Conservation (phyloP, 2,113 vertebrate genomes). For the Paratilapia polleni region DNA sequence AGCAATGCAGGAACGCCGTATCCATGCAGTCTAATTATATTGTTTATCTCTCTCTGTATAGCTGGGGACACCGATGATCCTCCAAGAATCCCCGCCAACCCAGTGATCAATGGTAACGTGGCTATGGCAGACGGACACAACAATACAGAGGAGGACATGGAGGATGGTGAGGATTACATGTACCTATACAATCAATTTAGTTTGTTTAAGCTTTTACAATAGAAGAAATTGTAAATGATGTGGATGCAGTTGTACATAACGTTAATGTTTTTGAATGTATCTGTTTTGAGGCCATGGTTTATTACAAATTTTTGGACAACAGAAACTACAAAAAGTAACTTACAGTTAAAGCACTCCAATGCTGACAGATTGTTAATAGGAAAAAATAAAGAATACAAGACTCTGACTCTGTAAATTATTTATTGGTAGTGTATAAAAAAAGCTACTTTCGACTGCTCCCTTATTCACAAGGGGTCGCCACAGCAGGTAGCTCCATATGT, state of each 20-base stretch:
- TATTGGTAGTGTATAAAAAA: neutral
- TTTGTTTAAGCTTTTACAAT: neutral
- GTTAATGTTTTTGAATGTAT: neutral
- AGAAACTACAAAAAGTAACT: too few relatives aligned
- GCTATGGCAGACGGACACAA: constrained; percentile 97
- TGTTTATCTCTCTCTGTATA: constrained; percentile 58
- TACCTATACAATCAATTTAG: neutral
- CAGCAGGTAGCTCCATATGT: too few relatives aligned
- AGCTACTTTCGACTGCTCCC: too few relatives aligned
- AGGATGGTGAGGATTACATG: constrained; percentile 88
- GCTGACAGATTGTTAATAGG: neutral
- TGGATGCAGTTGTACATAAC: neutral
- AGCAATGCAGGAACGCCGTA: neutral
- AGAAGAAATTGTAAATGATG: neutral
- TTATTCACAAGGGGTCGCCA: too few relatives aligned
- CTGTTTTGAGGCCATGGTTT: too few relatives aligned
- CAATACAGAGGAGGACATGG: constrained; percentile 98
- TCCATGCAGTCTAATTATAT: neutral
- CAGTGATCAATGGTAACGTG: constrained; percentile 98
- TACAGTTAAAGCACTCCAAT: neutral
- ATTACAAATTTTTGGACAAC: too few relatives aligned
- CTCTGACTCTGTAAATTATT: neutral
- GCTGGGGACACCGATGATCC: constrained; percentile 98
- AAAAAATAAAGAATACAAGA: neutral
- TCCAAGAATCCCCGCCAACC: constrained; percentile 96